Base-by-base conservation (phyloP, 1,140 invertebrate genomes). In the Lysiphlebus fabarum region DNA sequence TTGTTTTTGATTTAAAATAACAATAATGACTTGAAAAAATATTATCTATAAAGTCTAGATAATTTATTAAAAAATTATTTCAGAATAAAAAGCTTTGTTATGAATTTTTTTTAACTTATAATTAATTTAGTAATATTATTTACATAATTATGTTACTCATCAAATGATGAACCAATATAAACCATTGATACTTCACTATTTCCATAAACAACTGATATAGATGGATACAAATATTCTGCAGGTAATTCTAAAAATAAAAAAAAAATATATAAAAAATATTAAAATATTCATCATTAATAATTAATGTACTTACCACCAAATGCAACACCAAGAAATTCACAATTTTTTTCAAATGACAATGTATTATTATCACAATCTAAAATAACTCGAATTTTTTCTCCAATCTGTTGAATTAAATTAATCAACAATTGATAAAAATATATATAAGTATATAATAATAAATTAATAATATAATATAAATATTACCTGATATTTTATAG, bases 131-230 rank as follows among this genome's bases (percentile, higher is more conserved):
- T 50, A 63, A 53, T 59, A 59, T 36, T 44, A 56, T 42, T 43
- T 41, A 56, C 54, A 49, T 4, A 7, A 8, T 40, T 40, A 59
- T 81, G 80, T 89, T 88, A 96, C 73, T 95, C 96, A 86, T 97
- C 95, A 67, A 96, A 76, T 14, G 95, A 95, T 49, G 89, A 87
- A 61, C 96, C 96, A 65, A 97, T 81, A 78, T 99, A 99, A n/a
- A 98, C 92, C 95, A 99, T 98, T 33, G 96, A 97, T n/a, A 99
- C 95, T 86, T 99, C 96, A 37, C 96, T 98, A 77, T 99, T 98
- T 62, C 96, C 96, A 84, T 98, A 99, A 38, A 99, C 96, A 54
- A 95, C 96, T 58, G 95, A 98, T 59, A 98, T 92, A 61, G 95
- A 92, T 58, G 96, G 96, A 79, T 93, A 99, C 53, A 99, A 81